Percentiles rank a stretch among this genome's conserved stretches.
These are phyloP conservation scores for Syritta pipiens DNA, from an alignment of 2,888 invertebrate species.

Conservation along the genomic window DNA sequence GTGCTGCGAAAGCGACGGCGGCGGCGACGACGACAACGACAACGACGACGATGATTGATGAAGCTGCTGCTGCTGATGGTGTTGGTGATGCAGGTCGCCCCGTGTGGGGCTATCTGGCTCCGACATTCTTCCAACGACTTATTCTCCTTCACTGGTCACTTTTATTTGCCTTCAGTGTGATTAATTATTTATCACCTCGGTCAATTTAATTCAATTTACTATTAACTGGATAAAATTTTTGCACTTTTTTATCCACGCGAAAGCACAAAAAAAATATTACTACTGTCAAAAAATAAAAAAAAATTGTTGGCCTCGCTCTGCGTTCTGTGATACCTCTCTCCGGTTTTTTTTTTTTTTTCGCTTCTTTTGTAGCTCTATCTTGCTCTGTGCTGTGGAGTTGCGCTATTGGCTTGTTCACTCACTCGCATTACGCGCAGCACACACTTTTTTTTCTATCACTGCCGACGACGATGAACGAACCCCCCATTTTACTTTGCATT, in stretches of 20 bases:
- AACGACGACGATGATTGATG: conserved; percentile 48
- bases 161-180: conserved; percentile 7
- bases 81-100: conserved; percentile 59
- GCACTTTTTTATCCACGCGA: conserved; percentile 58
- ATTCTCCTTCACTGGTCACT: conserved; percentile 15
- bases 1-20: conserved; percentile 2
- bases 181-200: conserved; percentile 8
- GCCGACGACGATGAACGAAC: conserved; percentile 61
- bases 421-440: conserved; percentile 52
- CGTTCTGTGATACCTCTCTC: conserved; percentile 44
- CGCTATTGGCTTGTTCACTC: conserved; percentile 39
- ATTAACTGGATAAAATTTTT: conserved; percentile 21
- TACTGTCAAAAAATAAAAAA: conserved; percentile 67
- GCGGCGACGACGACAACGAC: no score
- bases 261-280: conserved; percentile 58
- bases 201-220: conserved; percentile 32
- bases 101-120: conserved; percentile 66
- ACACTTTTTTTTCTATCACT: conserved; percentile 51
- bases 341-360: conserved; percentile 27
- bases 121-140: conserved; percentile 53
- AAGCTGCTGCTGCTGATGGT: conserved; percentile 46
- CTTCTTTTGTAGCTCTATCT: neutral
- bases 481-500: conserved; percentile 67
- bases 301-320: conserved; percentile 64
- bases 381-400: neutral